Percentiles rank a stretch among this genome's conserved stretches.
These are phyloP conservation scores for Chloroceryle inda DNA, from an alignment of 2,797 vertebrate genomes.

Conservation along the genomic window DNA sequence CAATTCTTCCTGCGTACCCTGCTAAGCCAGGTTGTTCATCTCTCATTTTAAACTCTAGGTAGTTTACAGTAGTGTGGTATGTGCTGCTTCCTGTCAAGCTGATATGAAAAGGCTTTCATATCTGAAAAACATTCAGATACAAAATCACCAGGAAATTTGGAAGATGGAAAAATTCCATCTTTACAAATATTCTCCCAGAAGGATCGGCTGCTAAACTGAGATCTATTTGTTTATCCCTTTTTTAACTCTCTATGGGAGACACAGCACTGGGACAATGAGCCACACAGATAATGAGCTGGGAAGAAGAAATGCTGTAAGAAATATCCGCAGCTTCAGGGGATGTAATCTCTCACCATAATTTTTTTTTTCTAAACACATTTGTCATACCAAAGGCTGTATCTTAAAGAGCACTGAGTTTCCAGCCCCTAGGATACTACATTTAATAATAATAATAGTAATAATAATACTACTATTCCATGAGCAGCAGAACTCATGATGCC, in stretches of 20 bases:
- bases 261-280: constrained; percentile 46
- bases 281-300: constrained; percentile 39
- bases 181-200: constrained; percentile 58
- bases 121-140: constrained; percentile 45
- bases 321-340: neutral
- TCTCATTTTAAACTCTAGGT: constrained; percentile 33
- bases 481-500: neutral
- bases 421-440: neutral
- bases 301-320: constrained; percentile 38
- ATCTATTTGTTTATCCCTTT: constrained; percentile 58
- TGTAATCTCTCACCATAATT: neutral
- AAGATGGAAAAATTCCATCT: constrained; percentile 45
- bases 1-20: constrained; percentile 7
- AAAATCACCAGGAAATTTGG: constrained; percentile 63
- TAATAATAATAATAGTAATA: neutral
- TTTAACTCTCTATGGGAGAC: constrained; percentile 51
- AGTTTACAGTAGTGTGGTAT: neutral
- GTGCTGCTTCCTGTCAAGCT: constrained; percentile 36
- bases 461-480: neutral
- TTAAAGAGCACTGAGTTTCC: neutral
- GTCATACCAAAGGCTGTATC: neutral
- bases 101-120: constrained; percentile 44
- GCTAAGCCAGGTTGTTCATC: constrained; percentile 44
- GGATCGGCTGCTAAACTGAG: constrained; percentile 33
- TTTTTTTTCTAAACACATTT: neutral